phyloP scores from a whole-genome alignment of 2,113 vertebrate species.

The Alectura lathami region DNA sequence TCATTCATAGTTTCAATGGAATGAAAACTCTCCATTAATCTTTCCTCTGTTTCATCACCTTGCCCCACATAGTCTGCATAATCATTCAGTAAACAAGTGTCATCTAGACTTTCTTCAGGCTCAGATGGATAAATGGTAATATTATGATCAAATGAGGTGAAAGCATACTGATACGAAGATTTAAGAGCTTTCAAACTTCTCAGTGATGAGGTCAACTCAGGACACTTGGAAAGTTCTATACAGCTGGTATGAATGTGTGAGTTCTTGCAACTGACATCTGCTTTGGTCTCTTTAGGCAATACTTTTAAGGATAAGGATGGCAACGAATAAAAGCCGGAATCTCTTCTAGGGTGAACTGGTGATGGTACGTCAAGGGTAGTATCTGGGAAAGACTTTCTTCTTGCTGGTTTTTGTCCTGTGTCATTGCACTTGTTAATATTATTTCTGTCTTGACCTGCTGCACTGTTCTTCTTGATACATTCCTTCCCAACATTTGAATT shows the following conservation, averaged over 20 bases:
- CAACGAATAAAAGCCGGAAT: slow-evolving; percentile 71
- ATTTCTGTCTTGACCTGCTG: slow-evolving; percentile 59
- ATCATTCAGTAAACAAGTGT: slow-evolving; percentile 32
- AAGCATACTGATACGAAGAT: slow-evolving; percentile 34
- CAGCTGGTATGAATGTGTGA: slow-evolving; percentile 13
- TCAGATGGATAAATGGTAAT: slow-evolving; percentile 42
- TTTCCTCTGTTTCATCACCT: background rate
- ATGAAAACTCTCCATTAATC: background rate
- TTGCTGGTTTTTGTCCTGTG: slow-evolving; percentile 43
- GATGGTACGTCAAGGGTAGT: background rate
- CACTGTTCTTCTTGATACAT: slow-evolving; percentile 51
- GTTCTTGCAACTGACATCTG: slow-evolving; percentile 7
- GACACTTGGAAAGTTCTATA: slow-evolving; percentile 41
- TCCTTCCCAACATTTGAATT: slow-evolving; percentile 66
- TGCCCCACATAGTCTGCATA: background rate
- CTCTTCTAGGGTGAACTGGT: slow-evolving; percentile 54
- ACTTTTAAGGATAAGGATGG: slow-evolving; percentile 72
- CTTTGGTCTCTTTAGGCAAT: slow-evolving; percentile 54
- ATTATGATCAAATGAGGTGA: slow-evolving; percentile 22
- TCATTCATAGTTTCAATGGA: background rate
- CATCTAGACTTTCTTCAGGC: slow-evolving; percentile 44
- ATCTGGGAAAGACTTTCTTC: slow-evolving; percentile 80
- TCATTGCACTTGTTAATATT: slow-evolving; percentile 68
- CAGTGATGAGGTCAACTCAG: slow-evolving; percentile 33
- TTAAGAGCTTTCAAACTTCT: slow-evolving; percentile 15